phyloP scores from a whole-genome alignment of 2,888 invertebrate species.

The Protonemura montana region DNA sequence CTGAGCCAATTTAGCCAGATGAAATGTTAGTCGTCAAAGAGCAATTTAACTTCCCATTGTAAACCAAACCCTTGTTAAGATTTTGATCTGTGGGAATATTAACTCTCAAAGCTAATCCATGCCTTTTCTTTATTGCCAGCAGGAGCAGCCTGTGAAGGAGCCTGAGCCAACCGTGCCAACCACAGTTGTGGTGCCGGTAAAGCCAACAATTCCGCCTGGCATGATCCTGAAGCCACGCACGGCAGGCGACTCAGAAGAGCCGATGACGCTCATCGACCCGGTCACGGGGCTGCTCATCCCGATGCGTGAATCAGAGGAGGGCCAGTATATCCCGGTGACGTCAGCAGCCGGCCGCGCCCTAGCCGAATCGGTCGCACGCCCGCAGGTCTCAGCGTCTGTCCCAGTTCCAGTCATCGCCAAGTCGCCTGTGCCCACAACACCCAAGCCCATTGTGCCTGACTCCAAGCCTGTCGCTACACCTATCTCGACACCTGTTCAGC shows the following conservation, averaged over 20 bases:
- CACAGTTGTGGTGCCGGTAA: constrained; percentile 49
- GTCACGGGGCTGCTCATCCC: constrained; percentile 76
- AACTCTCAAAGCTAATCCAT: too few species aligned
- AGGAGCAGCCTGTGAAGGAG: not conserved
- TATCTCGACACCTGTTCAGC: constrained; percentile 58
- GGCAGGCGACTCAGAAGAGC: constrained; percentile 60
- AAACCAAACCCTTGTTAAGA: too few species aligned
- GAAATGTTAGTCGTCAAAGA: too few species aligned
- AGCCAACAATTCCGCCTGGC: not conserved
- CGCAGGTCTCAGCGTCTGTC: constrained; percentile 43
- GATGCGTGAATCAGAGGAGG: constrained; percentile 75
- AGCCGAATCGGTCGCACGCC: constrained; percentile 30
- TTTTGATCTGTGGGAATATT: too few species aligned
- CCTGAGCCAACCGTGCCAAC: constrained; percentile 50
- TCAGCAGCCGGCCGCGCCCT: constrained; percentile 37
- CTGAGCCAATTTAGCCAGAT: too few species aligned
- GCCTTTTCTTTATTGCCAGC: too few species aligned
- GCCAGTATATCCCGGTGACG: constrained; percentile 68
- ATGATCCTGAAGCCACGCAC: constrained; percentile 23
- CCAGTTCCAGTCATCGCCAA: constrained; percentile 46
- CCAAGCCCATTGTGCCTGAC: constrained; percentile 50
- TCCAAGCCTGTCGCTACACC: constrained; percentile 54
- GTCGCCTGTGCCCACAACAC: constrained; percentile 43
- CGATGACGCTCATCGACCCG: constrained; percentile 75
- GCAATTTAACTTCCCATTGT: too few species aligned